Evolutionary conservation across 1,140 invertebrate genomes (phyloP).

Genomic region (Drosophila ananassae): DNA sequence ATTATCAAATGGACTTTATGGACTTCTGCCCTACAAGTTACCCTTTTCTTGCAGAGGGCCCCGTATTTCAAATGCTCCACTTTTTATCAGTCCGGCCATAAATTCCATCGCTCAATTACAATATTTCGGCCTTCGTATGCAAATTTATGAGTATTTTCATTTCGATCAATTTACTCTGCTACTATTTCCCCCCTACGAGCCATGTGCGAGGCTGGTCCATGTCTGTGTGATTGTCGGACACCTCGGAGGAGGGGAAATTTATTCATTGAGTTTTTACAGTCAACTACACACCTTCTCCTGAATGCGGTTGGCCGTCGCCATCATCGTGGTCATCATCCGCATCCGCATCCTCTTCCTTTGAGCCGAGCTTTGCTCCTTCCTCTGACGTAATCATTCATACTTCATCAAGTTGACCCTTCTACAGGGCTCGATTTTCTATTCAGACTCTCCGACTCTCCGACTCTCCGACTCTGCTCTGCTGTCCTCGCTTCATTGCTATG

Average conservation of each 20-base stretch:
- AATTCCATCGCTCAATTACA: constrained; percentile 65
- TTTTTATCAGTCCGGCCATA: constrained; percentile 39
- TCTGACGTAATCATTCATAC: constrained; percentile 78
- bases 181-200: constrained; percentile 31
- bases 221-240: constrained; percentile 27
- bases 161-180: constrained; percentile 72
- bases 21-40: background rate
- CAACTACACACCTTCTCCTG: constrained; percentile 74
- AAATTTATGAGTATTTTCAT: constrained; percentile 76
- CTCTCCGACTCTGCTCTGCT: constrained; percentile 14
- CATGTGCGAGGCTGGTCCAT: constrained; percentile 21
- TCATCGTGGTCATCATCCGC: background rate
- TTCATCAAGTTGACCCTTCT: constrained; percentile 76
- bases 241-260: constrained; percentile 62
- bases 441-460: constrained; percentile 22
- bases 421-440: constrained; percentile 49
- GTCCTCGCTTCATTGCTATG: constrained; percentile 74
- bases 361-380: constrained; percentile 24
- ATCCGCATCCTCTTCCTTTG: constrained; percentile 1
- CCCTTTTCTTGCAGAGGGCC: background rate
- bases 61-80: constrained; percentile 33
- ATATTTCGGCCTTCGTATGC: constrained; percentile 57
- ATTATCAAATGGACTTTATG: background rate
- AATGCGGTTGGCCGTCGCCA: constrained; percentile 56
- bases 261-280: constrained; percentile 82